These are phyloP conservation scores for Meda fulgida DNA, from an alignment of 2,797 vertebrate genomes.

Conservation along the genomic window DNA sequence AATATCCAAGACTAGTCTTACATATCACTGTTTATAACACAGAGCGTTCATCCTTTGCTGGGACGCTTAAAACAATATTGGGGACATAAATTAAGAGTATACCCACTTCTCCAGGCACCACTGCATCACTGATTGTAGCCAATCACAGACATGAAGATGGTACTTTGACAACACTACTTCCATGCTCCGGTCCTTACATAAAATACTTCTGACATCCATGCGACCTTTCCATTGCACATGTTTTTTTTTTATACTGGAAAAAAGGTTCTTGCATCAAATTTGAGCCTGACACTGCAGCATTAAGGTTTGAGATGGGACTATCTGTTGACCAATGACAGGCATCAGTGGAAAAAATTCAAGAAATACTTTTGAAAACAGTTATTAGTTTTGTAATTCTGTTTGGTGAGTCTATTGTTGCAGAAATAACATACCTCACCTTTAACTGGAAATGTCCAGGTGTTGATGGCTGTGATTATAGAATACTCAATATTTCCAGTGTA, in stretches of 20 bases:
- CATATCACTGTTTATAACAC: too few species aligned
- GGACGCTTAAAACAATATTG: too few species aligned
- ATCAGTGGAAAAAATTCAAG: neutral
- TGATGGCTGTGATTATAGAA: conserved; percentile 19
- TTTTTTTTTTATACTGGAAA: neutral
- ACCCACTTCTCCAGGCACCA: too few species aligned
- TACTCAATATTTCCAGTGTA: neutral
- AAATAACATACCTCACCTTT: conserved; percentile 64
- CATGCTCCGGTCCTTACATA: too few species aligned
- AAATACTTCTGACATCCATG: neutral
- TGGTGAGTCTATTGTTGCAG: neutral
- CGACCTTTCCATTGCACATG: neutral
- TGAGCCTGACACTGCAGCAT: neutral
- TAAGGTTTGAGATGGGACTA: too few species aligned
- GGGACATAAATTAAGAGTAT: too few species aligned
- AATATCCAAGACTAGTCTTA: too few species aligned
- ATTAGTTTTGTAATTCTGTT: neutral
- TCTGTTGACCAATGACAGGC: neutral
- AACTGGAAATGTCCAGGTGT: conserved; percentile 13
- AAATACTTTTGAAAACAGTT: neutral
- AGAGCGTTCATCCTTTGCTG: too few species aligned
- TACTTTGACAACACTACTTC: too few species aligned
- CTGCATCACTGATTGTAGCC: too few species aligned
- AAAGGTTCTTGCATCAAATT: neutral
- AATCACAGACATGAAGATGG: too few species aligned